A percentile compares a stretch with the other conserved stretches of the same genome.
Evolutionary conservation across 2,113 vertebrate species (phyloP).

Genomic region (Oxyura jamaicensis): DNA sequence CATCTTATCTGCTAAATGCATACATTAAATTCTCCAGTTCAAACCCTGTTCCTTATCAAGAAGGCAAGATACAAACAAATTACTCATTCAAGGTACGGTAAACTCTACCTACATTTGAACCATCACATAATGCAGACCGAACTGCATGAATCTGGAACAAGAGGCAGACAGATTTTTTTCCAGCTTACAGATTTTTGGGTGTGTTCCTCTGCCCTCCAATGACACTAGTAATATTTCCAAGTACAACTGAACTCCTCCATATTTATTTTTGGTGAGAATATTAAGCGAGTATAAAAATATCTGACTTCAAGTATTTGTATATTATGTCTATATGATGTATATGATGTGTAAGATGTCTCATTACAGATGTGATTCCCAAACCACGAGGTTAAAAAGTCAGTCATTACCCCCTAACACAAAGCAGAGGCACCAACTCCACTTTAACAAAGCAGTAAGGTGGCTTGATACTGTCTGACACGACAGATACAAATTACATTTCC

Average conservation of each 20-base stretch:
- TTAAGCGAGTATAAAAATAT: neutral
- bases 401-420: neutral
- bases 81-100: rapidly evolving
- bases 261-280: neutral
- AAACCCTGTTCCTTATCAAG: neutral
- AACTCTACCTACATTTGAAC: neutral
- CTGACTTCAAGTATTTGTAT: neutral
- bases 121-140: neutral
- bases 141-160: neutral
- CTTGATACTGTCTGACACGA: neutral
- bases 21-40: neutral
- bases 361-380: neutral
- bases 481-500: neutral
- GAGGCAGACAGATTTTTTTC: neutral
- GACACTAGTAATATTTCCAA: neutral
- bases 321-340: no score
- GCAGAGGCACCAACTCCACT: neutral
- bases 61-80: neutral
- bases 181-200: neutral
- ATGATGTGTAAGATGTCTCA: neutral
- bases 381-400: neutral
- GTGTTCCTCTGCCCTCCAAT: neutral
- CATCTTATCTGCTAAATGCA: neutral
- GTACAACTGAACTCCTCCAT: neutral
- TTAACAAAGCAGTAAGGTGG: neutral